Evolutionary conservation across 2,113 vertebrate species (phyloP).

Genomic region (Daphoenositta chrysoptera): DNA sequence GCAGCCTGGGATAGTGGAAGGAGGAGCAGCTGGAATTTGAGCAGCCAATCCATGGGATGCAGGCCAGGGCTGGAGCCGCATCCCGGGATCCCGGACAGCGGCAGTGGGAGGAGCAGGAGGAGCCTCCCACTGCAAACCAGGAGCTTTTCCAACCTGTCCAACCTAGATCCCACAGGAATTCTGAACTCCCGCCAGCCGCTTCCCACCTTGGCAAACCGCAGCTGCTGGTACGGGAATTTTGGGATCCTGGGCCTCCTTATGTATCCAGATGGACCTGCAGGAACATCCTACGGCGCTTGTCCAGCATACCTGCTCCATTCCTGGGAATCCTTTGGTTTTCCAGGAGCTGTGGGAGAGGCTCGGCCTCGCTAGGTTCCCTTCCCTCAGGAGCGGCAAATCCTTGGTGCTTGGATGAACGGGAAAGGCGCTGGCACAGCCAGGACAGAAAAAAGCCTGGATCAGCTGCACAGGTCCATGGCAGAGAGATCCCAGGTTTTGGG

Average conservation of each 20-base stretch:
- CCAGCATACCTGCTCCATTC: neutral
- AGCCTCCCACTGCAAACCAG: neutral
- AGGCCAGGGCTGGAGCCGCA: neutral
- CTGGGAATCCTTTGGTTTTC: fast-evolving
- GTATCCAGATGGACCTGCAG: fast-evolving
- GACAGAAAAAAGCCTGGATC: neutral
- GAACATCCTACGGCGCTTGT: fast-evolving
- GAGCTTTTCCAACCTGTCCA: neutral
- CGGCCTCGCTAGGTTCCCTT: neutral
- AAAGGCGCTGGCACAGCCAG: neutral
- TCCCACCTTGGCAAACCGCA: neutral
- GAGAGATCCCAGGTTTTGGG: fast-evolving
- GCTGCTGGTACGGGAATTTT: neutral
- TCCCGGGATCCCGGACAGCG: neutral
- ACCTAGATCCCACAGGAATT: neutral
- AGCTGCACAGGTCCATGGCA: neutral
- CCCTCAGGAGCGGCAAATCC: neutral
- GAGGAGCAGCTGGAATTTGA: neutral
- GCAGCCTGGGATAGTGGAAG: neutral
- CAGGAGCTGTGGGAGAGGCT: neutral
- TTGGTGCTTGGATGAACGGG: neutral
- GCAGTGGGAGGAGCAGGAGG: neutral
- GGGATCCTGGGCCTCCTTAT: neutral
- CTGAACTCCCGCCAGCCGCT: neutral
- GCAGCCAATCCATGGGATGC: neutral